Percentiles rank a stretch among this genome's conserved stretches.
These are phyloP conservation scores for Acanthochromis polyacanthus DNA, from an alignment of 2,113 vertebrate genomes.

Conservation along the genomic window DNA sequence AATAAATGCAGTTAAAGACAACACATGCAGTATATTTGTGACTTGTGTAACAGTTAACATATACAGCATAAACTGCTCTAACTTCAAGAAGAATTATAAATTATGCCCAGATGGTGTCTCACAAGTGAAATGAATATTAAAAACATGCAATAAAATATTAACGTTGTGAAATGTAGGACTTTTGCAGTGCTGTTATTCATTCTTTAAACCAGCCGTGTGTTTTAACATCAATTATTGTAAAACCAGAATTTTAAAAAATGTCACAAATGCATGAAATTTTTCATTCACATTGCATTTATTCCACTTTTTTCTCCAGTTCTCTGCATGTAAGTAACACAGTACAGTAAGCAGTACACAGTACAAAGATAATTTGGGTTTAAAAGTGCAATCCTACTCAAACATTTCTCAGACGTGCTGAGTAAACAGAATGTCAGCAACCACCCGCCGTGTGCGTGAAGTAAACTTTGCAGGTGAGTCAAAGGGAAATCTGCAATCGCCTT, in stretches of 20 bases:
- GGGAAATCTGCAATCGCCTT: not conserved
- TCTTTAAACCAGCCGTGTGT: too few species aligned
- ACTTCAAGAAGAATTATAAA: too few species aligned
- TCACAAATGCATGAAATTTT: fast-evolving
- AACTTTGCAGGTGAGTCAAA: slow-evolving; percentile 45
- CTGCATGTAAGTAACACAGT: slow-evolving; percentile 38
- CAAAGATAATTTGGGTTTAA: slow-evolving; percentile 72
- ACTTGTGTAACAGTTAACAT: too few species aligned
- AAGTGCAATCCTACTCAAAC: slow-evolving; percentile 66
- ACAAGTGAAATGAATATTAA: too few species aligned
- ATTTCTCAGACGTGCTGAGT: slow-evolving; percentile 28
- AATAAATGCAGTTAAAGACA: not conserved
- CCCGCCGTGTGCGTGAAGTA: slow-evolving; percentile 43
- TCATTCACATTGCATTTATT: slow-evolving; percentile 58
- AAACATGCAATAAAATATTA: not conserved
- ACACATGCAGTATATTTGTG: too few species aligned
- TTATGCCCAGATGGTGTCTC: too few species aligned
- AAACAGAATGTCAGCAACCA: slow-evolving; percentile 24
- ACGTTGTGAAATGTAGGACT: not conserved
- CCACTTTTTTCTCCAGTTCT: slow-evolving; percentile 1
- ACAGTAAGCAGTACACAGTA: slow-evolving; percentile 71
- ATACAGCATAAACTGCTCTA: too few species aligned
- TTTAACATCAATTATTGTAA: not conserved
- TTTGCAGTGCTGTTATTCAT: too few species aligned
- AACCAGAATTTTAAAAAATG: not conserved